phyloP scores from a whole-genome alignment of 2,888 invertebrate species.

The Apotomis turbidana region DNA sequence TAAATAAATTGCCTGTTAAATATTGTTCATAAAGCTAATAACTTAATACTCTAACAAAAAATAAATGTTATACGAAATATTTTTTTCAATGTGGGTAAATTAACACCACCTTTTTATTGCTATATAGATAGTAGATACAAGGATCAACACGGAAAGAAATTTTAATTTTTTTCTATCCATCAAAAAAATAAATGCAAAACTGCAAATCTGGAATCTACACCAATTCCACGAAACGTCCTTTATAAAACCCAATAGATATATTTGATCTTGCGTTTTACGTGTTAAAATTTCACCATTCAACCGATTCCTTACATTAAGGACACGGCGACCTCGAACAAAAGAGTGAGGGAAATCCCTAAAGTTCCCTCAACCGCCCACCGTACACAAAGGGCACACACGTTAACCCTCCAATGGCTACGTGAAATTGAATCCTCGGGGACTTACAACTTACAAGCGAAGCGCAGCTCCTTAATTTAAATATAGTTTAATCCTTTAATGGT shows the following conservation, averaged over 20 bases:
- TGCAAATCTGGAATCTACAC: neutral
- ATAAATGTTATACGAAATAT: no score
- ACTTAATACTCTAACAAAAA: no score
- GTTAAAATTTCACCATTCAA: constrained; percentile 22
- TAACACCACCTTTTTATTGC: no score
- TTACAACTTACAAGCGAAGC: constrained; percentile 9
- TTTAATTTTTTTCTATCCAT: no score
- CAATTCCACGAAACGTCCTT: constrained; percentile 12
- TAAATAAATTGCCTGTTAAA: no score
- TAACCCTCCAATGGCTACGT: constrained; percentile 26
- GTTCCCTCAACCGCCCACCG: constrained; percentile 8
- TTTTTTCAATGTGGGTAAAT: no score
- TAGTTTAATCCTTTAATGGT: constrained; percentile 27
- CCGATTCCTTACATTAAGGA: constrained; percentile 27
- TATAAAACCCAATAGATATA: constrained; percentile 17
- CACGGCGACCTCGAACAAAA: constrained; percentile 23
- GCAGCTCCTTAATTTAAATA: constrained; percentile 26
- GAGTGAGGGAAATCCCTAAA: constrained; percentile 23
- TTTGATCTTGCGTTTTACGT: constrained; percentile 28
- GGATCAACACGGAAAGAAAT: no score
- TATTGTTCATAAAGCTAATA: no score
- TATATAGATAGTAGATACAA: no score
- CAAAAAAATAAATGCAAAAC: no score
- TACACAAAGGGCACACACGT: constrained; percentile 20
- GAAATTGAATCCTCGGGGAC: constrained; percentile 21